Conservation (phyloP, 2,888 invertebrate genomes). For the Artemia sinica region DNA sequence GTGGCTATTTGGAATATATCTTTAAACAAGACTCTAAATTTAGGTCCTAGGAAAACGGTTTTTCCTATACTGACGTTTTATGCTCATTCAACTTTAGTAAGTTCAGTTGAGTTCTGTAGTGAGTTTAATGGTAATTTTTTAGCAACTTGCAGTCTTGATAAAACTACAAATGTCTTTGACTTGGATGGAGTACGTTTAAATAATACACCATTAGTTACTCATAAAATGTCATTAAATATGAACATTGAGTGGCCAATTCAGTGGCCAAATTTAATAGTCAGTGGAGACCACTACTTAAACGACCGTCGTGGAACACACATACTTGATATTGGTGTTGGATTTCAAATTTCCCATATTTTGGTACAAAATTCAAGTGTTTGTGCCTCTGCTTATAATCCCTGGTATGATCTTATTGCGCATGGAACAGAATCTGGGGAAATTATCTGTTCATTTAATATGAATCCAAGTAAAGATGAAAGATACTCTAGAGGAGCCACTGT, state of each 20-base stretch:
- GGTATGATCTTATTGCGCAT: slow-evolving; percentile 7
- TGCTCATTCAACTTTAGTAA: slow-evolving; percentile 1
- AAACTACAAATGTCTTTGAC: background rate
- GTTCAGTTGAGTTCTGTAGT: background rate
- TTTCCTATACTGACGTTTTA: background rate
- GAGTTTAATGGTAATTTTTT: background rate
- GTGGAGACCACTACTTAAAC: background rate
- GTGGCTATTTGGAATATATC: background rate
- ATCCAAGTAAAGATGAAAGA: slow-evolving; percentile 1
- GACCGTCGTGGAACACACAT: background rate
- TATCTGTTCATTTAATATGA: background rate
- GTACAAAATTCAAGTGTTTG: background rate
- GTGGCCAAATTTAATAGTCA: background rate
- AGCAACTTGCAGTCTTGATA: slow-evolving; percentile 5
- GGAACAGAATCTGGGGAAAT: slow-evolving; percentile 3
- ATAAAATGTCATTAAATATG: background rate
- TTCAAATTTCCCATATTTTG: background rate
- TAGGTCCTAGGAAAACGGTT: background rate
- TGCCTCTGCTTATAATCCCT: background rate
- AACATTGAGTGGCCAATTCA: background rate
- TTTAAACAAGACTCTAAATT: background rate
- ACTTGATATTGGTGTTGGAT: background rate
- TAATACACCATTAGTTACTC: background rate
- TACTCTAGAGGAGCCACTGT: background rate
- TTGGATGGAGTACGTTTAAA: background rate